phyloP scores from a whole-genome alignment of 2,113 vertebrate genomes.

The Leiothrix lutea region DNA sequence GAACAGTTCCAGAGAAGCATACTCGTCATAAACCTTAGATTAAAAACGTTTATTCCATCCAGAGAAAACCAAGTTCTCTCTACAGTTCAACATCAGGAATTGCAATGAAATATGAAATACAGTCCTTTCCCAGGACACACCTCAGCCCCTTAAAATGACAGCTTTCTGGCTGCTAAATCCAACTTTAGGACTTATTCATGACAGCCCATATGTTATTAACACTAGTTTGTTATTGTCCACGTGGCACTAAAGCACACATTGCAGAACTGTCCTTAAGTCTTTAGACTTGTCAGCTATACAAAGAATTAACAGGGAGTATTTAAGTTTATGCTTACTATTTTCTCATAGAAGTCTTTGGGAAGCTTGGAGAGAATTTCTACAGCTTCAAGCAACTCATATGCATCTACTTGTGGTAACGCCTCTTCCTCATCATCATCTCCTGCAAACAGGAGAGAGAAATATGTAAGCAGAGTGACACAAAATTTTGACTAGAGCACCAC shows the following conservation, averaged over 20 bases:
- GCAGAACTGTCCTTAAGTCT: neutral
- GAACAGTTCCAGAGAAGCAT: neutral
- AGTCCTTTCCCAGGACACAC: neutral
- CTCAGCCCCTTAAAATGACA: neutral
- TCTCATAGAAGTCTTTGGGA: conserved; percentile 98
- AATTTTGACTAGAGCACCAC: neutral
- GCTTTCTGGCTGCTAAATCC: neutral
- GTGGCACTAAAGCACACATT: neutral
- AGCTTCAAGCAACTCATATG: conserved; percentile 93
- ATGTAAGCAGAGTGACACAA: neutral
- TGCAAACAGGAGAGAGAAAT: conserved; percentile 16
- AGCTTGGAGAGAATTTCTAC: conserved; percentile 95
- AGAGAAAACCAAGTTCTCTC: neutral
- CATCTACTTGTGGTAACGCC: conserved; percentile 82
- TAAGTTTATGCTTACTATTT: conserved; percentile 85
- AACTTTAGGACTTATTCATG: neutral
- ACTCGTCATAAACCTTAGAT: neutral
- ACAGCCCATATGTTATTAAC: neutral
- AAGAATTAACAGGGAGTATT: neutral
- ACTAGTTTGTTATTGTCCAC: neutral
- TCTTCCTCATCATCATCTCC: conserved; percentile 86
- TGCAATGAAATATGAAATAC: neutral
- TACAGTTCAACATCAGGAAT: neutral
- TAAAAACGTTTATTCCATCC: neutral
- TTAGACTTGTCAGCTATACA: neutral